These are phyloP conservation scores for Syngnathoides biaculeatus DNA, from an alignment of 2,113 vertebrate genomes.

Conservation along the genomic window DNA sequence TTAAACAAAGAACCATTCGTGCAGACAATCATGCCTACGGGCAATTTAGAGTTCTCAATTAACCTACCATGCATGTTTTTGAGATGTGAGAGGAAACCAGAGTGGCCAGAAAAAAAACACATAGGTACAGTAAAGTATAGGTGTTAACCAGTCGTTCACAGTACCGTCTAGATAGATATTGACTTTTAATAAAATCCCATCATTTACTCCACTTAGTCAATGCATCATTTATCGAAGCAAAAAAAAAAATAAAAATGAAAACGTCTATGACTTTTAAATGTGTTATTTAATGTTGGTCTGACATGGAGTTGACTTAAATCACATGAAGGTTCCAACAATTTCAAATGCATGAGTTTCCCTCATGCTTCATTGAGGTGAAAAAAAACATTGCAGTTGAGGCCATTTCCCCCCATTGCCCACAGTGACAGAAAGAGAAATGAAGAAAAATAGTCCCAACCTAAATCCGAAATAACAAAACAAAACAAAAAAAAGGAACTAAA, in stretches of 20 bases:
- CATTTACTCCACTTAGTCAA: slow-evolving; percentile 39
- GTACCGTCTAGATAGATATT: slow-evolving; percentile 46
- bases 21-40: no score
- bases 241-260: slow-evolving; percentile 43
- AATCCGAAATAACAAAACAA: slow-evolving; percentile 21
- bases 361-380: slow-evolving; percentile 60
- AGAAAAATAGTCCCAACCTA: slow-evolving; percentile 30
- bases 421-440: slow-evolving; percentile 30
- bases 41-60: no score
- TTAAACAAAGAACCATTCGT: no score
- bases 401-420: slow-evolving; percentile 34
- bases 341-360: slow-evolving; percentile 68
- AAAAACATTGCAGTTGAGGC: slow-evolving; percentile 54
- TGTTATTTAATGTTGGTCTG: slow-evolving; percentile 20
- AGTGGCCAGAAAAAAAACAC: no score
- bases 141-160: no score
- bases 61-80: no score
- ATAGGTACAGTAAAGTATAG: no score
- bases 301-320: slow-evolving; percentile 45
- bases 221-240: slow-evolving; percentile 28
- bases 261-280: slow-evolving; percentile 19
- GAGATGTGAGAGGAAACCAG: no score
- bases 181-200: slow-evolving; percentile 33
- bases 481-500: slow-evolving; percentile 23
- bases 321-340: slow-evolving; percentile 57